These are phyloP conservation scores for Delphinapterus leucas DNA, from an alignment of 2,113 vertebrate genomes.

Conservation along the genomic window DNA sequence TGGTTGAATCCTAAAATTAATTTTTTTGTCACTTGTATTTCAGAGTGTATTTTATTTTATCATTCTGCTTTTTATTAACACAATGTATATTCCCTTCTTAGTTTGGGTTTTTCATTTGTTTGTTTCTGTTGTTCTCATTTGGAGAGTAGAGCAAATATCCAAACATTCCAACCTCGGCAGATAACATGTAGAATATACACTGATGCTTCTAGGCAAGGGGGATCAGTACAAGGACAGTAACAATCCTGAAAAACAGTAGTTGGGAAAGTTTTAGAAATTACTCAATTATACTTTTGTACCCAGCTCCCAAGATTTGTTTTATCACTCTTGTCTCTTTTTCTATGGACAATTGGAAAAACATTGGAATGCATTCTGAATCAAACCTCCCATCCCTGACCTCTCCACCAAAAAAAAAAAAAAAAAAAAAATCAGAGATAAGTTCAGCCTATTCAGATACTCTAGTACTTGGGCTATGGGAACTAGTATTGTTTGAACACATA, in stretches of 20 bases:
- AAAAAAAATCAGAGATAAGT: background rate
- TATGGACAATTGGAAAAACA: background rate
- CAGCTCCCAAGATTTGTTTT: background rate
- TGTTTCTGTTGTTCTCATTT: background rate
- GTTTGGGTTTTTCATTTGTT: background rate
- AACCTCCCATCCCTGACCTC: rapidly evolving
- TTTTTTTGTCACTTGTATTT: background rate
- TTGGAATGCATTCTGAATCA: background rate
- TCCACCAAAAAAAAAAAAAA: background rate
- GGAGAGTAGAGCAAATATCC: background rate
- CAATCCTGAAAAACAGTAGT: background rate
- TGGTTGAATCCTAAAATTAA: background rate
- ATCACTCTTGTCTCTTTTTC: background rate
- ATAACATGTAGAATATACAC: background rate
- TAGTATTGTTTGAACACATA: background rate
- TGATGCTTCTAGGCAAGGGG: background rate
- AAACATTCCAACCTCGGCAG: background rate
- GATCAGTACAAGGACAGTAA: background rate
- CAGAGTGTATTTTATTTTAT: background rate
- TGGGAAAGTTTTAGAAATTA: background rate
- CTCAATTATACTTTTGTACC: background rate
- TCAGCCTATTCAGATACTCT: background rate
- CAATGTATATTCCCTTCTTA: background rate
- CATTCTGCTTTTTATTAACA: background rate
- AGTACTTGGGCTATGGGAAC: background rate